Conservation (phyloP, 2,888 invertebrate genomes). For the Agrilus biguttatus region DNA sequence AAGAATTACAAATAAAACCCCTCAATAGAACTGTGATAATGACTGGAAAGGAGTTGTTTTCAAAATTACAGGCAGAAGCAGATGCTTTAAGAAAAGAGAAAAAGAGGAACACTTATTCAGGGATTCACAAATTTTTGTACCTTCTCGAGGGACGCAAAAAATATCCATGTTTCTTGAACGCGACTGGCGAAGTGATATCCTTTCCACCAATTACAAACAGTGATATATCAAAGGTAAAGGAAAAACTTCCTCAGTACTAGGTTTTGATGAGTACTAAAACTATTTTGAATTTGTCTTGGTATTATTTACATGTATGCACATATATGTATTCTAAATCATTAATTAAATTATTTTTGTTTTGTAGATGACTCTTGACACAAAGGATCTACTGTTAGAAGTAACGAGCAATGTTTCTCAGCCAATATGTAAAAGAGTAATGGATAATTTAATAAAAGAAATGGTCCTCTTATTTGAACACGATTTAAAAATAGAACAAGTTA, state of each 20-base stretch:
- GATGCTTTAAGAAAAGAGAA: slow-evolving; percentile 69
- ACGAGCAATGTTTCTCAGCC: slow-evolving; percentile 53
- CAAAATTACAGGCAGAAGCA: slow-evolving; percentile 58
- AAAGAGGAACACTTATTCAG: slow-evolving; percentile 67
- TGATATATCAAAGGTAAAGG: slow-evolving; percentile 57
- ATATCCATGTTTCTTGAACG: slow-evolving; percentile 59
- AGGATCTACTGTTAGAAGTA: slow-evolving; percentile 58
- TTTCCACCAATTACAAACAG: slow-evolving; percentile 81
- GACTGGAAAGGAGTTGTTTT: slow-evolving; percentile 53
- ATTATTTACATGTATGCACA: no score
- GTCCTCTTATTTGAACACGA: slow-evolving; percentile 32
- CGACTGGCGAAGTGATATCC: slow-evolving; percentile 53
- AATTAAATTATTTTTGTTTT: slow-evolving; percentile 12
- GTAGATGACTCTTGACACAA: slow-evolving; percentile 53
- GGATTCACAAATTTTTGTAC: slow-evolving; percentile 72
- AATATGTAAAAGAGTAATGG: slow-evolving; percentile 52
- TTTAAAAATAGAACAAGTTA: slow-evolving; percentile 49
- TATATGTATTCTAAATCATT: no score
- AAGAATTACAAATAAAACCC: slow-evolving; percentile 50
- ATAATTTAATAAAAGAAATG: slow-evolving; percentile 49
- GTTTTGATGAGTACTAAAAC: no score
- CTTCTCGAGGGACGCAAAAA: slow-evolving; percentile 57
- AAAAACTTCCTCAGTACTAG: no score
- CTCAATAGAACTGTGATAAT: slow-evolving; percentile 43
- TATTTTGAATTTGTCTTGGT: no score